Evolutionary conservation across 2,888 invertebrate species (phyloP).

Genomic region (Ellobium chinense): DNA sequence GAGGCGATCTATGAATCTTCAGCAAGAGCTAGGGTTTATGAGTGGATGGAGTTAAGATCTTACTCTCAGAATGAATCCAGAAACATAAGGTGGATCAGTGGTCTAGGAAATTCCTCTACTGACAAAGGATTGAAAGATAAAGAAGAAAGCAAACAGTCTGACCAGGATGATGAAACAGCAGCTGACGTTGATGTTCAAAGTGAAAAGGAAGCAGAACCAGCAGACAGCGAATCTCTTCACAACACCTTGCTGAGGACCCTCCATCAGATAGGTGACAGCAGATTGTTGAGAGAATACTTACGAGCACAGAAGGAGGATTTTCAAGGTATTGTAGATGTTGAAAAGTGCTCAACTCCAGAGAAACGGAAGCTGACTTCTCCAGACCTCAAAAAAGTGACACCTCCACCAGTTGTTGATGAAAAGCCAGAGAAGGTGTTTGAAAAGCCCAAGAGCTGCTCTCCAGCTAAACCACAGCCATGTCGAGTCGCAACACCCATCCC

Average conservation of each 20-base stretch:
- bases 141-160: not conserved
- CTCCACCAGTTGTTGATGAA: not conserved
- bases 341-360: slow-evolving; percentile 27
- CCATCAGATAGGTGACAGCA: slow-evolving; percentile 28
- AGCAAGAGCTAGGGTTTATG: slow-evolving; percentile 36
- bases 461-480: slow-evolving; percentile 36
- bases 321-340: slow-evolving; percentile 39
- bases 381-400: not conserved
- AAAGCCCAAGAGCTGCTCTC: slow-evolving; percentile 4
- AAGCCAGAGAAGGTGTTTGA: slow-evolving; percentile 13
- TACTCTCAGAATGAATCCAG: not conserved
- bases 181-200: not conserved
- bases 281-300: slow-evolving; percentile 28
- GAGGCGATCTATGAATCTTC: slow-evolving; percentile 4
- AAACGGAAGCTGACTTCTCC: not conserved
- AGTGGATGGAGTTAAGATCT: slow-evolving; percentile 38
- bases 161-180: not conserved
- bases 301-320: slow-evolving; percentile 42
- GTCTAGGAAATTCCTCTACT: not conserved
- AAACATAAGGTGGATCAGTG: slow-evolving; percentile 25
- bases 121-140: not conserved
- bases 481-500: slow-evolving; percentile 39
- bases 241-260: slow-evolving; percentile 36
- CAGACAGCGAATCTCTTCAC: slow-evolving; percentile 20
- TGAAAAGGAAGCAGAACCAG: not conserved